These are phyloP conservation scores for Perognathus longimembris DNA, from an alignment of 2,113 vertebrate species.

Conservation along the genomic window DNA sequence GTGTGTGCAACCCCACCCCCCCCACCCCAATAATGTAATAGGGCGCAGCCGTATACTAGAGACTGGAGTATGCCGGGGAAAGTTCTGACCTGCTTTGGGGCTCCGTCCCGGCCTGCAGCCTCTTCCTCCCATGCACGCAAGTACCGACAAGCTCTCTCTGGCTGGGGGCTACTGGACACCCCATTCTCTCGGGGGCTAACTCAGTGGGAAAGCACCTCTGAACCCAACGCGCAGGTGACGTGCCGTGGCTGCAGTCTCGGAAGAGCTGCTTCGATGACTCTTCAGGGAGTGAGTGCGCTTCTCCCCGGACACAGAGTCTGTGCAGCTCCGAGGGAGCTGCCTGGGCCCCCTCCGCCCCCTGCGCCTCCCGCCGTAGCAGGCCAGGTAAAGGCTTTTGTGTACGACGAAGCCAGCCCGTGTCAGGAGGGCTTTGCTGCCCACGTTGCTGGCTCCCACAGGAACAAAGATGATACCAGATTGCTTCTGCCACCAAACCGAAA, in stretches of 20 bases:
- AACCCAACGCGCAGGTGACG: neutral
- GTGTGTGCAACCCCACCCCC: neutral
- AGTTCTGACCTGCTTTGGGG: neutral
- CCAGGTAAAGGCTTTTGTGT: neutral
- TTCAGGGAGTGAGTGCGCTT: neutral
- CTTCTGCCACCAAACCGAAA: neutral
- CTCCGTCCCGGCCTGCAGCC: neutral
- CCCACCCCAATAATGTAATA: neutral
- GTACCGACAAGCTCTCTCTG: neutral
- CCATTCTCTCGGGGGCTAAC: neutral
- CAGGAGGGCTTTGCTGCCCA: neutral
- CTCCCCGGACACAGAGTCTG: conserved; percentile 1
- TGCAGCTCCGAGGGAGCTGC: neutral
- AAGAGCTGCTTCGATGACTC: conserved; percentile 23
- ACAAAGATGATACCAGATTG: neutral
- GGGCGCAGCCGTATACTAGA: too few species aligned
- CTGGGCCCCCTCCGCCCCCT: too few species aligned
- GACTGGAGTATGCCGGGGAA: neutral
- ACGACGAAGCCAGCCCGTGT: neutral
- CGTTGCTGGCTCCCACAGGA: neutral
- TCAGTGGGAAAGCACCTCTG: neutral
- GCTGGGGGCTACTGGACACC: neutral
- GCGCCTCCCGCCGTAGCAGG: neutral
- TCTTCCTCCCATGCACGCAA: neutral
- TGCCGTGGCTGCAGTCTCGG: neutral